Percentiles rank a stretch among this genome's conserved stretches.
Conservation (phyloP, 2,113 vertebrate species). For the Passerina amoena region DNA sequence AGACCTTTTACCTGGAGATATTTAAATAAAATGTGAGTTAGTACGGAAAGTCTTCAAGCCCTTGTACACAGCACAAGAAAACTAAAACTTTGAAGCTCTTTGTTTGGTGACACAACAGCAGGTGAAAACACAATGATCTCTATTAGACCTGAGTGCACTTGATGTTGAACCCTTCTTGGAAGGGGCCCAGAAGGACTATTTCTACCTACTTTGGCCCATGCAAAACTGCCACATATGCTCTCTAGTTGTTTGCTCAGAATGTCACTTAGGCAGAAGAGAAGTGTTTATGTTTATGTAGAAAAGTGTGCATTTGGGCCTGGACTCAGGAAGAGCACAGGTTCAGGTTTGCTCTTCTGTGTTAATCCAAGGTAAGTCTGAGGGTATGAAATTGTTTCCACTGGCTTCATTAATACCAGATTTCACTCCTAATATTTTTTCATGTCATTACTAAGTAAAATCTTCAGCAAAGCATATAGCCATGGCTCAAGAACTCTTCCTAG, state of each 20-base stretch:
- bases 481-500: not conserved
- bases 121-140: not conserved
- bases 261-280: not conserved
- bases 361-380: fast-evolving
- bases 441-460: not conserved
- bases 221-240: not conserved
- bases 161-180: not conserved
- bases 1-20: not conserved
- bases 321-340: fast-evolving
- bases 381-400: not conserved
- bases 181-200: not conserved
- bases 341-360: not conserved
- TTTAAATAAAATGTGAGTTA: not conserved
- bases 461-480: not conserved
- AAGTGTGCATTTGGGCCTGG: not conserved
- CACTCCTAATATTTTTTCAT: not conserved
- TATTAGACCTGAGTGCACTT: not conserved
- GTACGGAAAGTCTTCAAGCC: not conserved
- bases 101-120: not conserved
- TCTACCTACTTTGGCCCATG: not conserved
- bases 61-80: not conserved
- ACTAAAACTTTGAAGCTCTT: not conserved
- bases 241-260: not conserved
- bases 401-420: not conserved
- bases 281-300: not conserved